Evolutionary conservation across 2,113 vertebrate genomes (phyloP), one percentile per base, ranked within the genome.

Genomic region (Montifringilla adamsi): DNA sequence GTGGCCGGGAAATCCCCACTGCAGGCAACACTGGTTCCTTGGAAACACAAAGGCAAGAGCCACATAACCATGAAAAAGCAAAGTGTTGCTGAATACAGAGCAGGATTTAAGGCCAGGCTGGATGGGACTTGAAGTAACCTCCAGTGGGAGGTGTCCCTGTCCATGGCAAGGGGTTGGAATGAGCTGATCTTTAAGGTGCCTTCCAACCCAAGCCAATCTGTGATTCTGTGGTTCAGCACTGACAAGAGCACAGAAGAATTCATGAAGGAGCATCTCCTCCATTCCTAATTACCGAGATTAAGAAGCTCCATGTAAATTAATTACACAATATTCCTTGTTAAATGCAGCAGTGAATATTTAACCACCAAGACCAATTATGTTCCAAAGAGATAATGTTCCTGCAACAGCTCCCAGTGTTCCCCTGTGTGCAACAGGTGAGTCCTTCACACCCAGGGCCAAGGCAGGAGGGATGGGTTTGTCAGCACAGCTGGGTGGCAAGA

Each of bases 371-470:
- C 10, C 15, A 85, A 41, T 21, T 53, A 58, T 43, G 28, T 28
- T 35, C 33, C 31, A 72, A 43, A 85, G 60, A 59, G 14, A 70
- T 33, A 56, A 28, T 50, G 17, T 66, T 56, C 46, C 7, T 56
- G 35, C 50, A 60, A 44, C 1, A 0, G 6, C 7, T 21, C 31
- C 63, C 62, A 67, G 15, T n/a, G 15, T 3, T 24, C 4, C 7
- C 15, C n/a, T 16, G 9, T 0, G 0, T 28, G 49, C 46, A 67
- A 15, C 0, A 5, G 39, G 24, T 3, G 30, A 60, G 30, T 46
- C 58, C 69, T 62, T 62, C 60, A 66, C n/a, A 28, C 9, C 31
- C 39, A 7, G 3, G n/a, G 58, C 56, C 0, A 4, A 46, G 52
- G 72, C 79, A 62, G n/a, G 47, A 50, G 9, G 19, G 76, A 41